A percentile compares a stretch with the other conserved stretches of the same genome.
These are phyloP conservation scores for Aphaenogaster ashmeadi DNA, from an alignment of 1,140 invertebrate species.

Conservation along the genomic window DNA sequence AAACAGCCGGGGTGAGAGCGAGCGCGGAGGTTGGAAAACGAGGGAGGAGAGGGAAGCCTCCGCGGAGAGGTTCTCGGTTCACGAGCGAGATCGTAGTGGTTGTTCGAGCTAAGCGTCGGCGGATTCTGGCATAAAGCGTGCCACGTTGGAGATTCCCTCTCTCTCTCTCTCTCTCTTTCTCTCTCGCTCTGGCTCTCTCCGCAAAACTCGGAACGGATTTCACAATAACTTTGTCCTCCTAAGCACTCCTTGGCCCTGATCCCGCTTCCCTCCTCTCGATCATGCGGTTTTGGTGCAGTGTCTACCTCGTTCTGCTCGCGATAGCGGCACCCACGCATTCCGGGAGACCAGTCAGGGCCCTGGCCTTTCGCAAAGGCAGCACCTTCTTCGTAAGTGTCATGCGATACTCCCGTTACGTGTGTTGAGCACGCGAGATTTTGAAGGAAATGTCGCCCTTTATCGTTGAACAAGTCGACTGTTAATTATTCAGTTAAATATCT, in stretches of 20 bases:
- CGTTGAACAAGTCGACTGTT: neutral
- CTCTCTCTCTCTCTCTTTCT: neutral
- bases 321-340: conserved; percentile 19
- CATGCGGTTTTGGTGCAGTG: conserved; percentile 67
- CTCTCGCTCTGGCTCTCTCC: neutral
- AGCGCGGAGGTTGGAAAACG: conserved; percentile 3
- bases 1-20: neutral
- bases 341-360: conserved; percentile 75
- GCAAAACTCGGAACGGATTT: conserved; percentile 67
- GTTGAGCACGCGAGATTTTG: neutral
- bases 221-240: conserved; percentile 52
- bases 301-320: conserved; percentile 66
- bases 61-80: neutral
- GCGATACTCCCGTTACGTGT: neutral
- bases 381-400: conserved; percentile 84
- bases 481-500: neutral
- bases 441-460: neutral
- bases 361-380: conserved; percentile 83
- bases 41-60: neutral
- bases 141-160: neutral
- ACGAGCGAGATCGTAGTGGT: conserved; percentile 30
- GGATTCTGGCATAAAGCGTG: conserved; percentile 26
- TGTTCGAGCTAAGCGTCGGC: conserved; percentile 14
- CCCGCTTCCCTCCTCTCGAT: neutral
- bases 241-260: conserved; percentile 37